Evolutionary conservation across 2,113 vertebrate genomes (phyloP).

Genomic region (Potamarius usumacintae): DNA sequence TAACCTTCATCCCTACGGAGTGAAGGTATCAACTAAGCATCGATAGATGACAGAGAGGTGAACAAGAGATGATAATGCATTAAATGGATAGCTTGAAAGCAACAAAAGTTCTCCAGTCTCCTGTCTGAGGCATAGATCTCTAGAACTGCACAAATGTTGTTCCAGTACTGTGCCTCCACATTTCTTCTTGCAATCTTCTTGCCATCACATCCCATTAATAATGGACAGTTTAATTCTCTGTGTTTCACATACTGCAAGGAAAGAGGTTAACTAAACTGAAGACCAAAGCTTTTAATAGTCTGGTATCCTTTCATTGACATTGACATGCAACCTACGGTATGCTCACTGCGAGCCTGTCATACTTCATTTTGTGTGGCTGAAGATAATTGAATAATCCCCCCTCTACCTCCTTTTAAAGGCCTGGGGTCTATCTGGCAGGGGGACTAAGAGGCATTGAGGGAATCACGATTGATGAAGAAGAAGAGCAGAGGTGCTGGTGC

Average conservation of each 20-base stretch:
- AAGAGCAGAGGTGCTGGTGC: slow-evolving; percentile 37
- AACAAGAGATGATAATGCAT: not conserved
- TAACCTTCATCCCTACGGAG: not conserved
- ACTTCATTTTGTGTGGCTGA: slow-evolving; percentile 35
- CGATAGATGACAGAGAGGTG: not conserved
- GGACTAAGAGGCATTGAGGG: slow-evolving; percentile 10
- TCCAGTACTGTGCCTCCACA: not conserved
- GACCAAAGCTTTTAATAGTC: slow-evolving; percentile 33
- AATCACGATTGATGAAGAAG: slow-evolving; percentile 44
- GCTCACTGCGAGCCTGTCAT: slow-evolving; percentile 35
- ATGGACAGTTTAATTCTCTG: not conserved
- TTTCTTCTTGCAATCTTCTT: not conserved
- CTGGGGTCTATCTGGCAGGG: slow-evolving; percentile 37
- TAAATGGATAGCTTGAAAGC: not conserved
- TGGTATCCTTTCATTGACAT: slow-evolving; percentile 29
- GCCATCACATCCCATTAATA: not conserved
- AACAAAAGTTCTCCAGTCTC: not conserved
- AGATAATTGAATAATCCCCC: slow-evolving; percentile 48
- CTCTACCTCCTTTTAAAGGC: slow-evolving; percentile 22
- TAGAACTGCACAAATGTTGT: not conserved
- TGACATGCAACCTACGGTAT: slow-evolving; percentile 28
- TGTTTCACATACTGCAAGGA: slow-evolving; percentile 6
- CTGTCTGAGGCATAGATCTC: not conserved
- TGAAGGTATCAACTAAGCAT: slow-evolving; percentile 8
- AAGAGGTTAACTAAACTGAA: slow-evolving; percentile 34